Percentiles rank a stretch among this genome's conserved stretches.
phyloP scores from a whole-genome alignment of 1,140 invertebrate species.

The Calliopsis andreniformis region DNA sequence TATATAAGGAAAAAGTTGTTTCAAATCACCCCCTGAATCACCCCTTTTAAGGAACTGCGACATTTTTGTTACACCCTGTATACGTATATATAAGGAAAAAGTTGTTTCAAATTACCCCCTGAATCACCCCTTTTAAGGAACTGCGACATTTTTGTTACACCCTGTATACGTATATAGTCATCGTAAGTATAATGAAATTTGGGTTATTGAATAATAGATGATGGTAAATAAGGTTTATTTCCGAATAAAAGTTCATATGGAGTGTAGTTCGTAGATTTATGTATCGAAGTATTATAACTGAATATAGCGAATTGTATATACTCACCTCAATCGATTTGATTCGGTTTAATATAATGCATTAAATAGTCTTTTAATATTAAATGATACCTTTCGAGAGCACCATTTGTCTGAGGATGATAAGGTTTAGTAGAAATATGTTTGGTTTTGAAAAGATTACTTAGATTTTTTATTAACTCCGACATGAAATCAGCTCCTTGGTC shows the following conservation, averaged over 20 bases:
- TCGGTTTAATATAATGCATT: slow-evolving; percentile 72
- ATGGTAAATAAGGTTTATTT: slow-evolving; percentile 68
- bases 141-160: too few relatives aligned
- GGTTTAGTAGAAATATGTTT: slow-evolving; percentile 69
- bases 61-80: too few relatives aligned
- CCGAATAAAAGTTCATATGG: slow-evolving; percentile 79
- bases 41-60: too few relatives aligned
- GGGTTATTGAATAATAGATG: not conserved
- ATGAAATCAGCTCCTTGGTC: slow-evolving; percentile 72
- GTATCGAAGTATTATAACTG: slow-evolving; percentile 78
- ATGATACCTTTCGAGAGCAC: slow-evolving; percentile 74
- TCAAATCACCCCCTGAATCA: too few relatives aligned
- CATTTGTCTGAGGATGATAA: slow-evolving; percentile 75
- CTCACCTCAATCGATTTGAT: slow-evolving; percentile 78
- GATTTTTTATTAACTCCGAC: slow-evolving; percentile 56
- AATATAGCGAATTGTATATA: slow-evolving; percentile 76
- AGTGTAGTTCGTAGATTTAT: slow-evolving; percentile 73
- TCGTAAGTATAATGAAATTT: slow-evolving; percentile 1
- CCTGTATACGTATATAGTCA: not conserved
- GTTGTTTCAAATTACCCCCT: too few relatives aligned
- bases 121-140: too few relatives aligned
- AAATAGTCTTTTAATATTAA: slow-evolving; percentile 62
- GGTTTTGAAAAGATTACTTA: slow-evolving; percentile 58
- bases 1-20: too few relatives aligned
- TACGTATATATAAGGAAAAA: too few relatives aligned